Base-by-base conservation (phyloP, 2,888 invertebrate species). In the Ernsta delagoae region DNA sequence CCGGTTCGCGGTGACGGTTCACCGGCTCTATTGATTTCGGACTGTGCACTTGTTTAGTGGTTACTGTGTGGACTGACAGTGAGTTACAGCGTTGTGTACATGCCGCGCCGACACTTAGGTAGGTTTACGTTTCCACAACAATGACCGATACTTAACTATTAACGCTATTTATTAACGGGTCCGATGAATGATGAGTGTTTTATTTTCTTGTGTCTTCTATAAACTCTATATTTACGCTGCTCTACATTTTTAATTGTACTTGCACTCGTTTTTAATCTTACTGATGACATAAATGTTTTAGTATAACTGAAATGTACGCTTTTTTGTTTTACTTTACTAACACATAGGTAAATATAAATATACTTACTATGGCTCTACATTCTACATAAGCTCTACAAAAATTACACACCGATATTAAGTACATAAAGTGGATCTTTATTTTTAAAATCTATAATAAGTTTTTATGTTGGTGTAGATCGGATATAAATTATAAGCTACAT, bases 41-140 rank as follows among this genome's bases (percentile, higher is more conserved):
- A 88, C 89, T 87, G 89, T 89, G 83, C 83, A 43, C 54, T 61
- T 45, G 67, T 67, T 67, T 80, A 77, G 81, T 84, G n/a, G 82
- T 84, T 78, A 77, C 84, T 85, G 85, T 83, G 83, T 80, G 77
- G 61, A 83, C 81, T 80, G 81, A 75, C 77, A 75, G 79, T 79
- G 74, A 75, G 75, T 77, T 78, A 73, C 74, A 70, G 74, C 75
- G 60, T 53, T 78, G 77, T 73, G 77, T 74, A 60, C 54, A 76
- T 78, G 77, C 72, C 77, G 82, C 77, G 74, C 74, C 50, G 65
- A 77, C 70, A 69, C 71, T 75, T 79, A 76, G 80, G 79, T 81
- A 80, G 74, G 81, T 79, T 73, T 65, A 75, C 31, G 67, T 59
- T 62, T 71, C 64, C 63, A 61, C 65, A 66, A 66, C 66, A 67